Evolutionary conservation across 2,888 invertebrate genomes (phyloP), one percentile per base, ranked within the genome.

Genomic region (Chirona hameri): DNA sequence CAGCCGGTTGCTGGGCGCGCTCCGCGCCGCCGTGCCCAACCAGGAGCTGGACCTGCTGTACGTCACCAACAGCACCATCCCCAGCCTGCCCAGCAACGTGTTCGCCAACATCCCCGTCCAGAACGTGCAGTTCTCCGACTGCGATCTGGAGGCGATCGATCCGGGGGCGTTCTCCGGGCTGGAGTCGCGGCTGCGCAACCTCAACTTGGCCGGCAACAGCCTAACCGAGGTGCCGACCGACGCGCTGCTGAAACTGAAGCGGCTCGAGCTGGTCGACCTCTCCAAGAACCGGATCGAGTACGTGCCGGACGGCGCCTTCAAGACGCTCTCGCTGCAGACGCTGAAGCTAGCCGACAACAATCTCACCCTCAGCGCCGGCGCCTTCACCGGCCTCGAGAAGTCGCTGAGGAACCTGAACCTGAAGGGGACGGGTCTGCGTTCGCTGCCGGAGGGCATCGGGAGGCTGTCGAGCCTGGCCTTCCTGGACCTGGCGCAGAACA

Each of bases 341-440:
- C 88, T 96, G 24, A 96, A 96, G 88, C 88, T 97, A 82, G 94
- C 95, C 7, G 96, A 96, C 87, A 97, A 96, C 88, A 95, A 95
- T 87, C 91, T 95, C 0, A 93, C 93, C 7, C 87, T 96, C 84
- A 90, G 92, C 5, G 86, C 91, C 0, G 91, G 91, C 81, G 92
- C 95, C 9, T 92, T 97, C 83, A 89, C 90, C n/a, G 96, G 96
- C 2, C 89, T 97, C 83, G 95, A 96, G 86, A 91, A 89, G 83
- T 93, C 93, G 21, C 89, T 97, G 79, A 96, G 96, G 89, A 97
- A 97, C 88, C 89, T 97, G 81, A 96, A 97, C 88, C 89, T 97
- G 60, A 96, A 96, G 90, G 95, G 95, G 55, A 95, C 95, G 0
- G 90, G 92, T 82, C 95, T 95, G 87, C 93, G 93, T 86, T 90